Evolutionary conservation across 2,888 invertebrate genomes (phyloP), one percentile per base, ranked within the genome.

Genomic region (Callosobruchus maculatus): DNA sequence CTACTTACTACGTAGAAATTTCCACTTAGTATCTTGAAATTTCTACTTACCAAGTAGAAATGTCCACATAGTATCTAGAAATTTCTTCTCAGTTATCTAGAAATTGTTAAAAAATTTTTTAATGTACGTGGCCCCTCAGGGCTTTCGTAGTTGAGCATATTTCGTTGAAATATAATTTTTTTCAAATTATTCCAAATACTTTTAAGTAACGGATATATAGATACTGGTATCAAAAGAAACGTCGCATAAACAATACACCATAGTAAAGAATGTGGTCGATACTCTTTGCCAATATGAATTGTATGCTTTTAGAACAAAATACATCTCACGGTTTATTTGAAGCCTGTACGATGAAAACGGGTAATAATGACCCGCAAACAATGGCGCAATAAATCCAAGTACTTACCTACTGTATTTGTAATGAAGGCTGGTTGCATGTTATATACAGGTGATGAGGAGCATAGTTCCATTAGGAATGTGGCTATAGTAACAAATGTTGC

Each of bases 371-470:
- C 13, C 9, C 49, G 5, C 13, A 49, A 49, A 49, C 49, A 49
- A 49, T 68, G 13, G 68, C 21, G 20, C 7, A 20, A 68, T 21
- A 68, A 68, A 22, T 3, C 22, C 22, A 67, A 22, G 13, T 71
- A 78, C 82, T 83, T 81, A 87, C 87, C 87, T 83, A 87, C 87
- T 79, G 86, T 86, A 75, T 85, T 85, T 75, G 86, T 87, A 73
- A 87, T 87, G 77, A 85, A 86, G 69, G 87, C 86, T 73, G 87
- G 87, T 80, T 87, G 87, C 86, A 87, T 85, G 79, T 86, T 87
- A 80, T 87, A 87, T 71, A 87, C 85, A 78, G 87, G 87, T 71
- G 87, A 87, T 73, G 86, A 78, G 74, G 76, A 80, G 79, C 83
- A 83, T 77, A 85, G 77, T 81, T 86, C 84, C 82, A 86, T 78